Conservation (phyloP, 2,113 vertebrate species). For the Pituophis catenifer region DNA sequence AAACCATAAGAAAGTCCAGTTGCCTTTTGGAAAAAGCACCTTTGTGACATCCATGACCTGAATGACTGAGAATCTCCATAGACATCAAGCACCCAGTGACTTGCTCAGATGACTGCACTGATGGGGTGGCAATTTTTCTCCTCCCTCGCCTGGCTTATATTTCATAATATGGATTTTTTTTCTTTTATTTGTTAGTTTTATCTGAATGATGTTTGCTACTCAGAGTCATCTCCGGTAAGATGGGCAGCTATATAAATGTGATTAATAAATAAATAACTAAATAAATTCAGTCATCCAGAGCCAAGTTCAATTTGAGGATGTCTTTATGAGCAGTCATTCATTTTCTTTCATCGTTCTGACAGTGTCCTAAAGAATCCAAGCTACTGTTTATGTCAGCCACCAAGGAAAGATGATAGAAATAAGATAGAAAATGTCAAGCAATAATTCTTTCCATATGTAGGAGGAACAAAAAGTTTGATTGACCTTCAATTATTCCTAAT, state of each 20-base stretch:
- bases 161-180: neutral
- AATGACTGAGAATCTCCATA: neutral
- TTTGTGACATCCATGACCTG: neutral
- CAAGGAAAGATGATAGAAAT: neutral
- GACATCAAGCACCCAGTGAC: neutral
- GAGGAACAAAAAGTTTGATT: neutral
- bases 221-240: neutral
- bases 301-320: neutral
- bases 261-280: neutral
- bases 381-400: neutral
- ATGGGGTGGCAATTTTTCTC: neutral
- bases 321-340: neutral
- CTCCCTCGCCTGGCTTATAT: neutral
- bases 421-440: neutral
- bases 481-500: neutral
- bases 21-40: too few relatives aligned
- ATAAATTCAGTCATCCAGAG: neutral
- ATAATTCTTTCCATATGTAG: neutral
- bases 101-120: neutral
- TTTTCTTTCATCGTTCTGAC: neutral
- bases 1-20: too few relatives aligned
- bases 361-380: neutral
- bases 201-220: neutral
- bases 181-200: neutral
- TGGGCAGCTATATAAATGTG: neutral